Conservation (phyloP, 2,113 vertebrate genomes). For the Pygoscelis antarcticus region DNA sequence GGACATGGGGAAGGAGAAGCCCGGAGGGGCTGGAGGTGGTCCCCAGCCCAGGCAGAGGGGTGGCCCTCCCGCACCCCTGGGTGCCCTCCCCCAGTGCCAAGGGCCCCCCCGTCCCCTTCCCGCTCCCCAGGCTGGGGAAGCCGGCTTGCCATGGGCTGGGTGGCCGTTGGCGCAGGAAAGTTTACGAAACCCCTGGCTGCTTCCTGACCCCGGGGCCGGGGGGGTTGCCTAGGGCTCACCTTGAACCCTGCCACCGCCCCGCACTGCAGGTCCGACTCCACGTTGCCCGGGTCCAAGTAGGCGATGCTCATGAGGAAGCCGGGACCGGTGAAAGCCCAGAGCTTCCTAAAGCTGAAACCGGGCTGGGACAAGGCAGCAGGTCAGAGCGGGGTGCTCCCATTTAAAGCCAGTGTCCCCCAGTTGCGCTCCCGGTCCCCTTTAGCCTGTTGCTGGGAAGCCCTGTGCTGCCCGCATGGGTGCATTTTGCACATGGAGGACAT, state of each 20-base stretch:
- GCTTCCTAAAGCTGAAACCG: slow-evolving; percentile 78
- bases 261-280: slow-evolving; percentile 79
- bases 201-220: neutral
- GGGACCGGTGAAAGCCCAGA: slow-evolving; percentile 82
- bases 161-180: neutral
- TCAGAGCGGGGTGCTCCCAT: neutral
- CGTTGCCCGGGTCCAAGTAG: slow-evolving; percentile 81
- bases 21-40: neutral
- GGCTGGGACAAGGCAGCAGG: slow-evolving; percentile 26
- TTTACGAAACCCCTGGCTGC: neutral
- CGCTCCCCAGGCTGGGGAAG: neutral
- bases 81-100: neutral
- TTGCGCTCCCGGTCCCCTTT: too few relatives aligned
- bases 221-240: slow-evolving; percentile 49
- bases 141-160: neutral
- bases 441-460: neutral
- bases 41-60: neutral
- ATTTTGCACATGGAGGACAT: rapidly evolving
- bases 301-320: slow-evolving; percentile 87
- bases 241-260: slow-evolving; percentile 77
- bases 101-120: neutral
- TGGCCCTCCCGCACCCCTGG: rapidly evolving
- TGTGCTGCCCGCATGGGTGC: rapidly evolving
- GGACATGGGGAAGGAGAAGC: neutral
- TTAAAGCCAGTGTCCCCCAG: neutral